Base-by-base conservation (phyloP, 2,888 invertebrate genomes). In the Endotricha flammealis region DNA sequence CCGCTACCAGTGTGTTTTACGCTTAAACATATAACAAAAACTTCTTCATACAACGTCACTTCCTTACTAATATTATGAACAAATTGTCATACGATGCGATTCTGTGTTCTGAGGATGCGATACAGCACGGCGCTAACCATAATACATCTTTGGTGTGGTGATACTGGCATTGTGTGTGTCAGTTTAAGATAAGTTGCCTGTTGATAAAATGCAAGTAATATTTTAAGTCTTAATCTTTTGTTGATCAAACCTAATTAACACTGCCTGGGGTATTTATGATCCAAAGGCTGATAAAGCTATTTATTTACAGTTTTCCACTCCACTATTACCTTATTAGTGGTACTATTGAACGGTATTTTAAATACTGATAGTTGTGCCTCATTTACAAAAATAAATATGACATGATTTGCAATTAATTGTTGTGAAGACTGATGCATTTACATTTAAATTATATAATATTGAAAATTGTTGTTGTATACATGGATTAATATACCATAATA, bases 341-440 rank as follows among this genome's bases (percentile, higher is more conserved):
- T 31, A 34, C 17, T 31, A 22, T 22, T 41, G 33, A 5, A 7
- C 34, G 16, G 23, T 32, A 16, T 13, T 20, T 32, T 27, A 17
- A 14, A 12, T 16, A 29, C 10, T 25, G n/a, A n/a, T n/a, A n/a
- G n/a, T 27, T 51, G 41, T 55, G 41, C 27, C 25, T 38, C 14
- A 45, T 42, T 53, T 50, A 51, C 48, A 55, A 55, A 56, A 53
- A 47, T 48, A 36, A 41, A 42, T 39, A 32, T 44, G 49, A 41
- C 39, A 45, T 38, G 16, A 38, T 32, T 39, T 50, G 45, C 47
- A 54, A 50, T 51, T 25, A 12, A 49, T 44, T 55, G 33, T 51
- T 57, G 60, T 57, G 46, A 75, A 77, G 78, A 79, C 76, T 80
- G 78, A 78, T 71, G 73, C 68, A 77, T 77, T 73, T 77, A 71